phyloP scores from a whole-genome alignment of 2,888 invertebrate species.

The Dascillus cervinus region DNA sequence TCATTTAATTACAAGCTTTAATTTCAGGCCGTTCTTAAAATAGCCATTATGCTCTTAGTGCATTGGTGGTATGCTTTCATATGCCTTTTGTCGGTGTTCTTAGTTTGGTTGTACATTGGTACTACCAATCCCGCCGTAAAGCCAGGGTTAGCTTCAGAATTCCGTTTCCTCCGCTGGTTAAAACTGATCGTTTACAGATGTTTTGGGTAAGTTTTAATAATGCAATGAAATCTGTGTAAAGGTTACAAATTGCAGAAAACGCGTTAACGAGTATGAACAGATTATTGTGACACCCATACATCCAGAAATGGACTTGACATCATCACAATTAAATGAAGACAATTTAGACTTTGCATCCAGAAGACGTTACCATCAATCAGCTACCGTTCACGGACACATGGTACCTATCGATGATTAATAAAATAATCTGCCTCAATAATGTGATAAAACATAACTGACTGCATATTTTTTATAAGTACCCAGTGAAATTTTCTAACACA shows the following conservation, averaged over 20 bases:
- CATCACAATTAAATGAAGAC: slow-evolving; percentile 87
- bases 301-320: slow-evolving; percentile 69
- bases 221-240: background rate
- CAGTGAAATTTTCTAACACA: no score
- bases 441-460: no score
- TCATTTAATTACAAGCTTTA: background rate
- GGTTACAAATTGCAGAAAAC: slow-evolving; percentile 48
- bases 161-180: slow-evolving; percentile 72
- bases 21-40: slow-evolving; percentile 74
- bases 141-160: slow-evolving; percentile 81
- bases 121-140: slow-evolving; percentile 93
- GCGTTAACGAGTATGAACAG: slow-evolving; percentile 75
- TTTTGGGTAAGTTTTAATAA: slow-evolving; percentile 56
- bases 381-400: slow-evolving; percentile 67
- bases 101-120: slow-evolving; percentile 91
- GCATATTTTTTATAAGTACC: no score
- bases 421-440: no score
- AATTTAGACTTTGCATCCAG: slow-evolving; percentile 92
- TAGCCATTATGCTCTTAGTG: slow-evolving; percentile 86
- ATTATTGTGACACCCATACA: slow-evolving; percentile 78
- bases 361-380: slow-evolving; percentile 87
- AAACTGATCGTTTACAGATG: slow-evolving; percentile 63
- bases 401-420: slow-evolving; percentile 46
- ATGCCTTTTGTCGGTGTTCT: slow-evolving; percentile 70
- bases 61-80: slow-evolving; percentile 89